Evolutionary conservation across 2,797 vertebrate genomes (phyloP).

Genomic region (Anisognathus igniventris): DNA sequence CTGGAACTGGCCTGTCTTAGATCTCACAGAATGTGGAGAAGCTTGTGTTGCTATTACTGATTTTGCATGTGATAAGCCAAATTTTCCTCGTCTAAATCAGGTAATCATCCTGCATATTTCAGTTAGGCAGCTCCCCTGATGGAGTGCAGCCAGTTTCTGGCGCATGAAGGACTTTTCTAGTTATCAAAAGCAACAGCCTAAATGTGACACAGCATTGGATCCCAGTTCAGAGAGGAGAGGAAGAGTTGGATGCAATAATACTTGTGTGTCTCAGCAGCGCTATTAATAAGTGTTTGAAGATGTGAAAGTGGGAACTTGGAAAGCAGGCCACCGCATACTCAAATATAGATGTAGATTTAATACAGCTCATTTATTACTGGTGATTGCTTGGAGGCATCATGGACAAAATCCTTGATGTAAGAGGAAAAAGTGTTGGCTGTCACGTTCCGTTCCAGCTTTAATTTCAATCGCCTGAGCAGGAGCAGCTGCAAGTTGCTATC

Average conservation of each 20-base stretch:
- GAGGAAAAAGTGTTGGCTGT: conserved; percentile 58
- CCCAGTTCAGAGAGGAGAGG: background rate
- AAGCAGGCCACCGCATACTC: background rate
- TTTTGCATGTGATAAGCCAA: background rate
- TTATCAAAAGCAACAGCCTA: background rate
- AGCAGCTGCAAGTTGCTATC: conserved; percentile 70
- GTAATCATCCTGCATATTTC: background rate
- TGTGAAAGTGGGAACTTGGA: conserved; percentile 48
- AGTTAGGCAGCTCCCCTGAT: background rate
- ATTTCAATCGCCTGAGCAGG: conserved; percentile 61
- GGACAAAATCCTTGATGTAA: conserved; percentile 54
- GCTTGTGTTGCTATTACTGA: background rate
- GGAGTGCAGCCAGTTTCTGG: background rate
- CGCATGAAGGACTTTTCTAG: background rate
- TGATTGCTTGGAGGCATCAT: conserved; percentile 34
- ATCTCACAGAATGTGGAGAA: background rate
- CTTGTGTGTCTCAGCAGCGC: conserved; percentile 14
- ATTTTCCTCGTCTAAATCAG: background rate
- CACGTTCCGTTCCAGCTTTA: conserved; percentile 46
- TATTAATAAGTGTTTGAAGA: conserved; percentile 34
- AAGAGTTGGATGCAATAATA: background rate
- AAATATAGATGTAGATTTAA: conserved; percentile 20
- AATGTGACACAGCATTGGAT: background rate
- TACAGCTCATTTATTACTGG: conserved; percentile 55
- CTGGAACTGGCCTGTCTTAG: background rate